A percentile compares a stretch with the other conserved stretches of the same genome.
Evolutionary conservation across 2,113 vertebrate genomes (phyloP).

Genomic region (Coreoperca whiteheadi): DNA sequence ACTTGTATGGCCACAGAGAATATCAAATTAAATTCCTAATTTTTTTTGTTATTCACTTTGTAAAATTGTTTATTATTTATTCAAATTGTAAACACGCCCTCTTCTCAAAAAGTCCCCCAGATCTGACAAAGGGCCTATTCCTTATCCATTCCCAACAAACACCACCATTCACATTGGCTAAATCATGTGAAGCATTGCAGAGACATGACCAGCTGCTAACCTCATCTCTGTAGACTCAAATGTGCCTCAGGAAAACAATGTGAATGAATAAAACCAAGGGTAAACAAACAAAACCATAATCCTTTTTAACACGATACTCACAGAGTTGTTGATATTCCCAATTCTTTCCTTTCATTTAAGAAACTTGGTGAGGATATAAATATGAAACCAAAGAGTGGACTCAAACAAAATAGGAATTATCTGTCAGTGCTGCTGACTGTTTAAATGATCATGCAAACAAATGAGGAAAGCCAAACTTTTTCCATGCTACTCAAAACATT

Average conservation of each 20-base stretch:
- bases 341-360: conserved; percentile 38
- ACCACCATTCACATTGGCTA: conserved; percentile 70
- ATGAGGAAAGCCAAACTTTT: conserved; percentile 44
- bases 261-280: conserved; percentile 58
- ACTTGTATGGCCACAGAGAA: neutral
- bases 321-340: conserved; percentile 54
- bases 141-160: conserved; percentile 68
- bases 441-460: conserved; percentile 69
- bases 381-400: conserved; percentile 52
- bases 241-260: conserved; percentile 66
- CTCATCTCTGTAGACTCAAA: conserved; percentile 50
- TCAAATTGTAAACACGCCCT: conserved; percentile 26
- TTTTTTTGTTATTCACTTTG: neutral
- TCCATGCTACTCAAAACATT: conserved; percentile 54
- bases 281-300: conserved; percentile 72
- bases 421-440: conserved; percentile 59
- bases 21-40: conserved; percentile 9
- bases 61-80: too few relatives aligned
- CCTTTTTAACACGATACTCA: conserved; percentile 62
- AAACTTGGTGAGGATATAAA: conserved; percentile 51
- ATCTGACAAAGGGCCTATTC: conserved; percentile 58
- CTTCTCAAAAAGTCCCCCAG: conserved; percentile 60
- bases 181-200: conserved; percentile 79
- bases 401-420: conserved; percentile 58
- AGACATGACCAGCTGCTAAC: conserved; percentile 74